These are phyloP conservation scores for Acanthosepion lycidas DNA, from an alignment of 2,888 invertebrate genomes.

Conservation along the genomic window DNA sequence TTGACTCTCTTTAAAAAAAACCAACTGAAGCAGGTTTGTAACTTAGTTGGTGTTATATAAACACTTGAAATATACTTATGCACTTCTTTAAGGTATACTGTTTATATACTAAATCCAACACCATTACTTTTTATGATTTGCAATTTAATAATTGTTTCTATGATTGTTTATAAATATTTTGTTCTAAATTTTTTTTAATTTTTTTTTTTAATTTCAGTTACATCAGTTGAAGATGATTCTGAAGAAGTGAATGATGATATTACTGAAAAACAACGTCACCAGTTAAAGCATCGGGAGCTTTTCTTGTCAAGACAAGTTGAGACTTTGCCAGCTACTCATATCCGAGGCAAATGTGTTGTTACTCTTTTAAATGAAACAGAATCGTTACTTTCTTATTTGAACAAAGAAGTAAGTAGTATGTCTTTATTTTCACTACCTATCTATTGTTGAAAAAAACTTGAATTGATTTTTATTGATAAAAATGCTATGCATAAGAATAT, in stretches of 20 bases:
- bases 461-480: no score
- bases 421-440: neutral
- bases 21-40: no score
- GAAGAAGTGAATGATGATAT: conserved; percentile 61
- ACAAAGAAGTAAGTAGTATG: conserved; percentile 86
- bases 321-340: conserved; percentile 98
- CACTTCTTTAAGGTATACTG: no score
- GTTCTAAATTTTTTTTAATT: conserved; percentile 39
- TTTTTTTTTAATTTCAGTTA: conserved; percentile 78
- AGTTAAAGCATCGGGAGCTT: conserved; percentile 97
- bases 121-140: no score
- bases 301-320: conserved; percentile 96
- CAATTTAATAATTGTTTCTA: neutral
- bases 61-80: no score
- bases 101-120: no score
- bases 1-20: no score
- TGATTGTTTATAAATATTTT: neutral
- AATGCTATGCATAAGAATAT: no score
- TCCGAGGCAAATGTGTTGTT: conserved; percentile 99
- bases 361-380: conserved; percentile 99
- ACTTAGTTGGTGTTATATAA: no score
- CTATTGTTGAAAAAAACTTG: no score
- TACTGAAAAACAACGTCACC: conserved; percentile 85
- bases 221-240: conserved; percentile 80
- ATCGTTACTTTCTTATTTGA: conserved; percentile 94